Evolutionary conservation across 2,113 vertebrate genomes (phyloP).

Genomic region (Paracanthobrama guichenoti): DNA sequence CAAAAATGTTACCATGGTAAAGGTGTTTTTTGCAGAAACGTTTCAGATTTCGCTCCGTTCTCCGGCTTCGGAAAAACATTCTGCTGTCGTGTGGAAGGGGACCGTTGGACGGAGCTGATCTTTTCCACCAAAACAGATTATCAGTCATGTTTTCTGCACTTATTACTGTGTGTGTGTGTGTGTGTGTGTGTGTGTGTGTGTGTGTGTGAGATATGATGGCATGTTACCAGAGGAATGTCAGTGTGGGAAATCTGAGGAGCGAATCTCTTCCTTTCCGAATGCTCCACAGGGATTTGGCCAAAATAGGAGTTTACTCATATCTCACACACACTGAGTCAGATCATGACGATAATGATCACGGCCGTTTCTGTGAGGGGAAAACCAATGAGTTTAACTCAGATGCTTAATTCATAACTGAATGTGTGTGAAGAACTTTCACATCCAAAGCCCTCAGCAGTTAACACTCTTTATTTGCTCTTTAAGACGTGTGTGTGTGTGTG

Average conservation of each 20-base stretch:
- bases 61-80: slow-evolving; percentile 48
- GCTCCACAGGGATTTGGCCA: background rate
- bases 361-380: background rate
- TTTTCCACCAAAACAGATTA: background rate
- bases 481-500: background rate
- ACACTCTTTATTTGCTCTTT: too few species aligned
- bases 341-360: background rate
- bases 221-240: slow-evolving; percentile 38
- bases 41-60: slow-evolving; percentile 85
- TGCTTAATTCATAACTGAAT: background rate
- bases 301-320: slow-evolving; percentile 20
- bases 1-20: slow-evolving; percentile 83
- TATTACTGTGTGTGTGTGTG: background rate
- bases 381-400: background rate
- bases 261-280: slow-evolving; percentile 7
- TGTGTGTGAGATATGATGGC: background rate
- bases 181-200: slow-evolving; percentile 9
- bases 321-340: background rate
- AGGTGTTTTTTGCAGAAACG: slow-evolving; percentile 87
- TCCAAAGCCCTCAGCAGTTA: background rate
- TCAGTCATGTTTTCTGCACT: background rate
- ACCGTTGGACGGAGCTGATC: background rate
- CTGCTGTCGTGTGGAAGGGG: background rate
- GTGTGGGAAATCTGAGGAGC: slow-evolving; percentile 44
- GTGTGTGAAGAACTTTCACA: background rate